These are phyloP conservation scores for Ramazzottius varieornatus DNA, from an alignment of 2,888 invertebrate species.

Conservation along the genomic window DNA sequence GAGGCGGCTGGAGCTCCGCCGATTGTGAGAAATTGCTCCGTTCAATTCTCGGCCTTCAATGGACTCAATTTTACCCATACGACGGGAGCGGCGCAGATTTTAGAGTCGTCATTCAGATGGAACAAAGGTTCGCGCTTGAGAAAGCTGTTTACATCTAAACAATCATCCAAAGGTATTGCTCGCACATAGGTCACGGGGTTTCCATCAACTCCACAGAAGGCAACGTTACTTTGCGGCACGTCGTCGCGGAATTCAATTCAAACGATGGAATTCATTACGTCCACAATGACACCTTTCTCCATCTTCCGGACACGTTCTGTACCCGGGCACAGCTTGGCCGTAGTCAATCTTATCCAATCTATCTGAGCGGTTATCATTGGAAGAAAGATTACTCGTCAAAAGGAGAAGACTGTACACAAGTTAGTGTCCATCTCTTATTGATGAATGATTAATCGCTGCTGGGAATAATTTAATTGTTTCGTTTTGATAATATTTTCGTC, in stretches of 20 bases:
- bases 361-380: neutral
- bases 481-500: no score
- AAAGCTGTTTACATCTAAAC: neutral
- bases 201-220: conserved; percentile 12
- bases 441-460: no score
- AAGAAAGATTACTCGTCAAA: neutral
- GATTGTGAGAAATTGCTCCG: conserved; percentile 48
- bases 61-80: conserved; percentile 57
- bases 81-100: neutral
- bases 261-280: conserved; percentile 19
- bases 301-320: conserved; percentile 1
- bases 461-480: no score
- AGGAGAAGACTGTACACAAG: neutral
- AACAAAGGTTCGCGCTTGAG: neutral
- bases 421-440: no score
- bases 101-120: neutral
- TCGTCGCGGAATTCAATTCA: conserved; percentile 15
- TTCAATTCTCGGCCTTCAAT: conserved; percentile 66
- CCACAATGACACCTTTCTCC: neutral
- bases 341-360: neutral
- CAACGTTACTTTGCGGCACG: conserved; percentile 16
- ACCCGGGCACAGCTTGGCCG: neutral
- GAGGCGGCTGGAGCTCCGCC: conserved; percentile 73
- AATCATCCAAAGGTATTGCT: neutral
- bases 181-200: conserved; percentile 9